These are phyloP conservation scores for Laothoe populi DNA, from an alignment of 2,888 invertebrate genomes.

Conservation along the genomic window DNA sequence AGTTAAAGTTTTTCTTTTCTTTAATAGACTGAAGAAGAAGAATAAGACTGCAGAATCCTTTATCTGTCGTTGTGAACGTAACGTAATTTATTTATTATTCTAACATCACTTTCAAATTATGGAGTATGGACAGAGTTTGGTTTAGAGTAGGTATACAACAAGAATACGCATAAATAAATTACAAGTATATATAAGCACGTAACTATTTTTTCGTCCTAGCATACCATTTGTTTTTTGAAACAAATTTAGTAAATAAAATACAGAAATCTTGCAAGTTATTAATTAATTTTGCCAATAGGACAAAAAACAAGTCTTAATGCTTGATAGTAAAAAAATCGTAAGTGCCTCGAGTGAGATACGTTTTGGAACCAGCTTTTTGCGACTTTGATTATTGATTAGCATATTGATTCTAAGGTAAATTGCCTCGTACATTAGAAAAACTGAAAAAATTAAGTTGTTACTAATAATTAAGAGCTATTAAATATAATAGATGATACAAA, in stretches of 20 bases:
- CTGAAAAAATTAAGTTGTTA: constrained; percentile 14
- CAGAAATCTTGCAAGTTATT: too few species aligned
- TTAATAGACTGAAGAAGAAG: too few species aligned
- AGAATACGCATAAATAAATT: too few species aligned
- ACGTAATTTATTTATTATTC: not conserved
- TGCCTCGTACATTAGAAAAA: not conserved
- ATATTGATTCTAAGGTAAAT: not conserved
- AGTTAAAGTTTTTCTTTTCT: not conserved
- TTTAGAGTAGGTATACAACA: not conserved
- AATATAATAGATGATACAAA: not conserved
- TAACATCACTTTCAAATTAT: not conserved
- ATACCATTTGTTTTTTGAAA: too few species aligned
- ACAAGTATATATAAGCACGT: too few species aligned
- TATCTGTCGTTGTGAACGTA: not conserved
- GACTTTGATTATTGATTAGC: not conserved
- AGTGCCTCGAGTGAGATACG: too few species aligned
- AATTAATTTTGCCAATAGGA: too few species aligned
- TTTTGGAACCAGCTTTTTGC: not conserved
- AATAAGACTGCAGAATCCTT: not conserved
- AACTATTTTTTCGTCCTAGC: too few species aligned
- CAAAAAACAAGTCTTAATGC: too few species aligned
- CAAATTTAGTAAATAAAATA: too few species aligned
- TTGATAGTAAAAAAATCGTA: too few species aligned
- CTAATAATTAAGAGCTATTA: constrained; percentile 18
- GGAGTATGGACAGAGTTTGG: too few species aligned